These are phyloP conservation scores for Harpegnathos saltator DNA, from an alignment of 1,140 invertebrate species.

Conservation along the genomic window DNA sequence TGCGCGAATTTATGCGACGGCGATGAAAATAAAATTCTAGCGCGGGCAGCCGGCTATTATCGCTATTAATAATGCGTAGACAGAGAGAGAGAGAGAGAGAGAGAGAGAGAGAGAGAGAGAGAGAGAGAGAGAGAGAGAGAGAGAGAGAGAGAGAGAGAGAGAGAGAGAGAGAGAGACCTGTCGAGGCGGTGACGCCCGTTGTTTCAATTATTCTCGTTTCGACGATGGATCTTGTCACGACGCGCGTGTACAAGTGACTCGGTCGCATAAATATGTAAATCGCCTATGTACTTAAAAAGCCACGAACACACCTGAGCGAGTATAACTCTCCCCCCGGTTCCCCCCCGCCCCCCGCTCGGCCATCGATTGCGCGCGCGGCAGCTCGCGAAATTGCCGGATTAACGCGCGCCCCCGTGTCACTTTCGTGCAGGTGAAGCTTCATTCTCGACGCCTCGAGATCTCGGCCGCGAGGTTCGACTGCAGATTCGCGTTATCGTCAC, in stretches of 20 bases:
- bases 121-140: too few relatives aligned
- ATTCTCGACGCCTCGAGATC: conserved; percentile 37
- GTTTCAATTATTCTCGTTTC: conserved; percentile 32
- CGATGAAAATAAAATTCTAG: conserved; percentile 30
- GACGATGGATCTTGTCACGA: conserved; percentile 22
- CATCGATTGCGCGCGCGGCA: conserved; percentile 12
- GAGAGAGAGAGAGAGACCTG: not conserved
- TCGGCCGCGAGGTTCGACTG: too few relatives aligned
- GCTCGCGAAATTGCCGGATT: conserved; percentile 25
- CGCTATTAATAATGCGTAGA: conserved; percentile 20
- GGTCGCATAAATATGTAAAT: conserved; percentile 29
- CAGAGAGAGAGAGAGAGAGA: too few relatives aligned
- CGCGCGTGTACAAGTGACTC: not conserved
- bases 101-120: too few relatives aligned
- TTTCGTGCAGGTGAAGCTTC: conserved; percentile 7
- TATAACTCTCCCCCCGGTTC: not conserved
- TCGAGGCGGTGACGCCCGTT: not conserved
- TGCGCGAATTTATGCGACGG: too few relatives aligned
- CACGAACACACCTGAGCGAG: not conserved
- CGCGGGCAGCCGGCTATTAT: not conserved
- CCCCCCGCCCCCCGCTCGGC: not conserved
- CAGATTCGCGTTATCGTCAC: conserved; percentile 20
- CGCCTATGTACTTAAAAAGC: conserved; percentile 13
- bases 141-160: too few relatives aligned
- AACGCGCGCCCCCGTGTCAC: not conserved